A percentile compares a stretch with the other conserved stretches of the same genome.
Evolutionary conservation across 1,140 invertebrate genomes (phyloP).

Genomic region (Drosophila nigrodunni): DNA sequence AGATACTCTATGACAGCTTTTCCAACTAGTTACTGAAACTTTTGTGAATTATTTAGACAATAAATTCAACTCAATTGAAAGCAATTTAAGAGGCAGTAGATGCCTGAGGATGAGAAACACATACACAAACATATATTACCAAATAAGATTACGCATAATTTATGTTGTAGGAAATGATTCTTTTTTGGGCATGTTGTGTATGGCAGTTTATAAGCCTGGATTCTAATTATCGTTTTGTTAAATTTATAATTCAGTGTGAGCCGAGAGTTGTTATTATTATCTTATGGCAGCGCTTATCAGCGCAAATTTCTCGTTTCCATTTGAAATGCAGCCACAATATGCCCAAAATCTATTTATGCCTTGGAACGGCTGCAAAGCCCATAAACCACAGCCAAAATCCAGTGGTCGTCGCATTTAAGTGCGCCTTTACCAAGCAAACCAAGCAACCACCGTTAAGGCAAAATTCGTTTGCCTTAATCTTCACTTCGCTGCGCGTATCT

Average conservation of each 20-base stretch:
- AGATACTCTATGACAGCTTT: background rate
- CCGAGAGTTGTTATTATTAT: constrained; percentile 30
- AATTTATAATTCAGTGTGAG: constrained; percentile 13
- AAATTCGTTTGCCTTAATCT: constrained; percentile 74
- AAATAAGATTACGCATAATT: constrained; percentile 15
- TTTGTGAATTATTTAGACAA: background rate
- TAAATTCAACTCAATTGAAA: background rate
- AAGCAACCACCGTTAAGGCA: constrained; percentile 56
- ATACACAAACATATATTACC: background rate
- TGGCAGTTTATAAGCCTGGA: constrained; percentile 5
- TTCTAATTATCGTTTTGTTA: constrained; percentile 20
- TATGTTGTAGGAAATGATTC: background rate
- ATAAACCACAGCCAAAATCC: constrained; percentile 81
- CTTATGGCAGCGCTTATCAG: constrained; percentile 3
- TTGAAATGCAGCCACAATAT: constrained; percentile 30
- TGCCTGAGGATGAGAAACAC: background rate
- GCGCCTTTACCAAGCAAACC: constrained; percentile 12
- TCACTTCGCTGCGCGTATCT: constrained; percentile 79
- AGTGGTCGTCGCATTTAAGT: constrained; percentile 80
- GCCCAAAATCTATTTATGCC: constrained; percentile 72
- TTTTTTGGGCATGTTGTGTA: background rate
- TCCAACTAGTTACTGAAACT: no score
- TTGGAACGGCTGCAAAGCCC: constrained; percentile 57
- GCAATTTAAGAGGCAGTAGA: background rate
- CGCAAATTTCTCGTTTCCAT: constrained; percentile 7